Percentiles rank a stretch among this genome's conserved stretches.
phyloP scores from a whole-genome alignment of 1,140 invertebrate species.

The Arctopsyche grandis region DNA sequence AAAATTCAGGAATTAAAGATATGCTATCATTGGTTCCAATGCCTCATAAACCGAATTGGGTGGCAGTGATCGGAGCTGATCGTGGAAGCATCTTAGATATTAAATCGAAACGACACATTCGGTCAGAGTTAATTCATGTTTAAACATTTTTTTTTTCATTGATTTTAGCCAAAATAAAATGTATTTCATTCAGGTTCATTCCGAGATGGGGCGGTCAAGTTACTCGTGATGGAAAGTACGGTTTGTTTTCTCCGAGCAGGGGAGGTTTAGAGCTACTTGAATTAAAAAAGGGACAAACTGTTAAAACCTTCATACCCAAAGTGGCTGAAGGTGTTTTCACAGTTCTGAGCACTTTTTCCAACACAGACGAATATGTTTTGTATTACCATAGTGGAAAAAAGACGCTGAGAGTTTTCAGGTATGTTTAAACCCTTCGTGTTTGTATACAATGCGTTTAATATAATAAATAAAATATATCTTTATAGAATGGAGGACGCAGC shows the following conservation, averaged over 20 bases:
- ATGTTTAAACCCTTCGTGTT: no score
- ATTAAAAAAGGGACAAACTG: slow-evolving; percentile 82
- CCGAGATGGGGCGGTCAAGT: slow-evolving; percentile 86
- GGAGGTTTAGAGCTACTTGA: slow-evolving; percentile 93
- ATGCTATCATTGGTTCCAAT: slow-evolving; percentile 75
- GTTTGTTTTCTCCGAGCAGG: slow-evolving; percentile 90
- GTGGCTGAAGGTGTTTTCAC: slow-evolving; percentile 97
- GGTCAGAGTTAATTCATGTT: slow-evolving; percentile 60
- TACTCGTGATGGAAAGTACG: slow-evolving; percentile 88
- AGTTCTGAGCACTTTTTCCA: slow-evolving; percentile 93
- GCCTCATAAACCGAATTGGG: slow-evolving; percentile 83
- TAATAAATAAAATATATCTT: not conserved
- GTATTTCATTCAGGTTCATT: slow-evolving; percentile 61
- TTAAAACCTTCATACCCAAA: slow-evolving; percentile 88
- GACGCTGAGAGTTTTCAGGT: slow-evolving; percentile 91
- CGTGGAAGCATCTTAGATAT: slow-evolving; percentile 90
- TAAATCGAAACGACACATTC: slow-evolving; percentile 79
- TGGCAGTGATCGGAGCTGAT: slow-evolving; percentile 89
- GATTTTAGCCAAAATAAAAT: not conserved
- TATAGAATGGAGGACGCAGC: slow-evolving; percentile 82
- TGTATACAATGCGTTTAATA: not conserved
- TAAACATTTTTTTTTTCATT: no score
- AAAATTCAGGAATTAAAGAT: slow-evolving; percentile 65
- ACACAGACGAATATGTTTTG: slow-evolving; percentile 93
- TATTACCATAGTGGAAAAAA: slow-evolving; percentile 96